Conservation (phyloP, 2,113 vertebrate species). For the Anoplopoma fimbria region DNA sequence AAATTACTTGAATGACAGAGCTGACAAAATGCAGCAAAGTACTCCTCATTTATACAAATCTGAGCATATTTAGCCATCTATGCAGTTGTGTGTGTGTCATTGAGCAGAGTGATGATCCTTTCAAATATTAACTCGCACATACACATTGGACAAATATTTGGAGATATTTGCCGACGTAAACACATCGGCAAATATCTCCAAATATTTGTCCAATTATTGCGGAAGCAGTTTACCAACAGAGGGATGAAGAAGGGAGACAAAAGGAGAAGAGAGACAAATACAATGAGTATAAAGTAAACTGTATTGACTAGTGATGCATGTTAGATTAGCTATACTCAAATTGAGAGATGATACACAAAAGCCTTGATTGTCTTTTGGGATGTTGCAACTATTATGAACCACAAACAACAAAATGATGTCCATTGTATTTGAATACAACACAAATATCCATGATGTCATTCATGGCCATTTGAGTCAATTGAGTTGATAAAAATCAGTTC, state of each 20-base stretch:
- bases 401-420: no score
- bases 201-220: conserved; percentile 42
- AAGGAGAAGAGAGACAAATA: no score
- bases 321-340: conserved; percentile 6
- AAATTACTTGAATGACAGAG: not conserved
- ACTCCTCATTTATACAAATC: not conserved
- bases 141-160: not conserved
- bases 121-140: not conserved
- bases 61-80: not conserved
- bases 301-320: conserved; percentile 7
- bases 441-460: no score
- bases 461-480: no score
- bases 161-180: conserved; percentile 45
- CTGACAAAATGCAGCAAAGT: not conserved
- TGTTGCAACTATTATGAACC: no score
- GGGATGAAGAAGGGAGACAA: not conserved
- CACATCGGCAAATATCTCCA: conserved; percentile 6
- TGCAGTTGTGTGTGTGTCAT: not conserved
- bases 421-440: no score
- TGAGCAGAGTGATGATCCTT: not conserved
- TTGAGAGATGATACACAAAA: not conserved
- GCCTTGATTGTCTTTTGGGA: no score
- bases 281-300: not conserved
- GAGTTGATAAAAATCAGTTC: no score
- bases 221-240: conserved; percentile 1